Conservation (phyloP, 2,888 invertebrate genomes). For the Plagodis dolabraria region DNA sequence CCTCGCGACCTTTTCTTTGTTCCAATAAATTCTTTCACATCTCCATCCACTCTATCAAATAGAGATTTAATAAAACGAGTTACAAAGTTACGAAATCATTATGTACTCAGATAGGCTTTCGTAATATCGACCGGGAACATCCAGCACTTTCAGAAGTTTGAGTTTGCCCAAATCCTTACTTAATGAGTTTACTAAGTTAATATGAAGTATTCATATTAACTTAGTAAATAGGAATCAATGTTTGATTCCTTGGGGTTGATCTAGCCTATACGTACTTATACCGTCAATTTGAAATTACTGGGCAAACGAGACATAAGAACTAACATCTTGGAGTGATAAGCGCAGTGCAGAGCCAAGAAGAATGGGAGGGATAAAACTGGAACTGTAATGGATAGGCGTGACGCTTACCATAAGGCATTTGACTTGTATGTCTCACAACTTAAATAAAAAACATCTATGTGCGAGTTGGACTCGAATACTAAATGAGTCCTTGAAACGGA, state of each 20-base stretch:
- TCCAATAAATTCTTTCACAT: conserved; percentile 1
- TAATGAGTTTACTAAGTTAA: conserved; percentile 25
- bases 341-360: too few species aligned
- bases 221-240: too few species aligned
- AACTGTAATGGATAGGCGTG: too few species aligned
- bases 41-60: background rate
- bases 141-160: conserved; percentile 17
- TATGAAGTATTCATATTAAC: too few species aligned
- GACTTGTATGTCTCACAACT: too few species aligned
- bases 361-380: too few species aligned
- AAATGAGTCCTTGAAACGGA: too few species aligned
- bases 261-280: conserved; percentile 4
- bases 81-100: conserved; percentile 3
- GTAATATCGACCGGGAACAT: conserved; percentile 1
- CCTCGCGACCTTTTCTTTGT: background rate
- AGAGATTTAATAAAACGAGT: conserved; percentile 1
- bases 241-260: conserved; percentile 8
- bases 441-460: too few species aligned
- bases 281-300: background rate
- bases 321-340: too few species aligned
- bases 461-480: too few species aligned
- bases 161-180: conserved; percentile 14
- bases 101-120: background rate
- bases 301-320: too few species aligned
- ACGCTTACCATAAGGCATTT: too few species aligned